A percentile compares a stretch with the other conserved stretches of the same genome.
phyloP scores from a whole-genome alignment of 1,140 invertebrate genomes.

The Lutraria rhynchaena region DNA sequence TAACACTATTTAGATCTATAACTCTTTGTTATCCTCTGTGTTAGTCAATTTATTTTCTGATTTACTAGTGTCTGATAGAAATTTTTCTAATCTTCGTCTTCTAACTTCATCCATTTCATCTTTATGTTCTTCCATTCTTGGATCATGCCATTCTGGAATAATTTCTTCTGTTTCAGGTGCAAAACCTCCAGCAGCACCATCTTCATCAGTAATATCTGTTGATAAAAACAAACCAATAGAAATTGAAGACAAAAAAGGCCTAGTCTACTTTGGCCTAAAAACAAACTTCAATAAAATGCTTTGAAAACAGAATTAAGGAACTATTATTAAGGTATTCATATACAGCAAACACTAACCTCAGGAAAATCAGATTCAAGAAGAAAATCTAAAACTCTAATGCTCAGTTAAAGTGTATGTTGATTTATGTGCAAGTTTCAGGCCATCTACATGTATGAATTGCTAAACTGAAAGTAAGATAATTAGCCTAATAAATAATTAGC shows the following conservation, averaged over 20 bases:
- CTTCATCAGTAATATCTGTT: slow-evolving; percentile 52
- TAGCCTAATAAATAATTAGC: no score
- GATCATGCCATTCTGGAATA: slow-evolving; percentile 75
- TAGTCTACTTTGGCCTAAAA: neutral
- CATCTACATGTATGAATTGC: no score
- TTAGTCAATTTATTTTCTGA: slow-evolving; percentile 18
- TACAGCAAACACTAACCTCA: neutral
- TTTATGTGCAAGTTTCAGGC: no score
- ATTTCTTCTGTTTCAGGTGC: slow-evolving; percentile 67
- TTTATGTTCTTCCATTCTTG: slow-evolving; percentile 69
- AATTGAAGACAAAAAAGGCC: neutral
- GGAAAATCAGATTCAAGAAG: neutral
- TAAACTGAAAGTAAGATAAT: no score
- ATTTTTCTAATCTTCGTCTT: slow-evolving; percentile 73
- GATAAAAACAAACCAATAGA: neutral
- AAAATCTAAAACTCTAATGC: no score
- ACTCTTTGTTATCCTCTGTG: slow-evolving; percentile 3
- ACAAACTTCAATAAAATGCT: neutral
- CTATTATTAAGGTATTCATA: neutral
- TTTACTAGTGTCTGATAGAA: slow-evolving; percentile 55
- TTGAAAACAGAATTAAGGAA: neutral
- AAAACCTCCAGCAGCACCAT: slow-evolving; percentile 72
- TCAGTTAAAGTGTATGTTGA: no score
- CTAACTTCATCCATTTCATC: slow-evolving; percentile 77
- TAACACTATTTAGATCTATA: neutral